Conservation (phyloP, 2,888 invertebrate genomes). For the Metacarcinus magister region DNA sequence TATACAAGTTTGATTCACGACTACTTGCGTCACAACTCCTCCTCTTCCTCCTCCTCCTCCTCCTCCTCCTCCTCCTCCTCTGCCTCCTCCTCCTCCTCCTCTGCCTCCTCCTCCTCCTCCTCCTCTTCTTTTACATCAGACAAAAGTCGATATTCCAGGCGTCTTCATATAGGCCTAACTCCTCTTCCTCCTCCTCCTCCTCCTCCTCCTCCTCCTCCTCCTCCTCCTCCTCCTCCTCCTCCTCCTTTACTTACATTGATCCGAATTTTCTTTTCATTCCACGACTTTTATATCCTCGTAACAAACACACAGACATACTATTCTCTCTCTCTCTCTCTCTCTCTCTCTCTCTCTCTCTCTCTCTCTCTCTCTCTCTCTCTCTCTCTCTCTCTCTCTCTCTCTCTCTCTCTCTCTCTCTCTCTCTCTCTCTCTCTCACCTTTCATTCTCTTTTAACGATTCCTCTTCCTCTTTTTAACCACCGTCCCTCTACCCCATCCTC, state of each 20-base stretch:
- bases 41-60: no score
- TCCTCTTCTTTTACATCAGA: not conserved
- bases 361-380: slow-evolving; percentile 44
- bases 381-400: slow-evolving; percentile 15
- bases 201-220: not conserved
- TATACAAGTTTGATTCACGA: not conserved
- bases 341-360: slow-evolving; percentile 47
- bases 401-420: slow-evolving; percentile 16
- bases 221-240: not conserved
- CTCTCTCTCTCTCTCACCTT: slow-evolving; percentile 31
- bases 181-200: not conserved
- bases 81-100: not conserved
- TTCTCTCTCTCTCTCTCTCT: not conserved
- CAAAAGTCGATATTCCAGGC: slow-evolving; percentile 30
- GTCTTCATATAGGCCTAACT: not conserved
- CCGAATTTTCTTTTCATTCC: not conserved
- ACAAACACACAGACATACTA: not conserved
- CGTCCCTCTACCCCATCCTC: not conserved
- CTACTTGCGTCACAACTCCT: not conserved
- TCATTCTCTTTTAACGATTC: not conserved
- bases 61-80: not conserved
- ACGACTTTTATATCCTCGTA: not conserved
- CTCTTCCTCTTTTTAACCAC: not conserved
- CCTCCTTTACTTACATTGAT: not conserved
- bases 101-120: not conserved